A percentile compares a stretch with the other conserved stretches of the same genome.
These are phyloP conservation scores for Chelonoidis abingdonii DNA, from an alignment of 2,113 vertebrate genomes.

Conservation along the genomic window DNA sequence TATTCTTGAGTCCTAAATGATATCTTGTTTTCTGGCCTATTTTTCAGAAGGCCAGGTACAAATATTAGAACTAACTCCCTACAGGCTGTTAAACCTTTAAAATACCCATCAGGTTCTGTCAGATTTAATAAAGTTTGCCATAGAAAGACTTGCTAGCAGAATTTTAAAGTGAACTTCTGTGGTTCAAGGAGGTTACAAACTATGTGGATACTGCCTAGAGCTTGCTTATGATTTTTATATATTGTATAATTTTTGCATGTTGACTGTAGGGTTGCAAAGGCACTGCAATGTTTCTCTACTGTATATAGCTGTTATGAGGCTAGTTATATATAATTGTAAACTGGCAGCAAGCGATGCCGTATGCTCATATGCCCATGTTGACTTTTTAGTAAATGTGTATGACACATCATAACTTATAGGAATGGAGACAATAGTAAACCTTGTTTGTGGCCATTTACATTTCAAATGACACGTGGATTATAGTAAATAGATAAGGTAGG, in stretches of 20 bases:
- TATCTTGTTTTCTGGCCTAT: background rate
- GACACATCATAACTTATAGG: background rate
- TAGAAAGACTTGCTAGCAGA: background rate
- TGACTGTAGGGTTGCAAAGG: background rate
- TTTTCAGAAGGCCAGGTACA: background rate
- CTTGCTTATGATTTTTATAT: background rate
- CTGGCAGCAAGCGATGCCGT: background rate
- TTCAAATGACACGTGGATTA: background rate
- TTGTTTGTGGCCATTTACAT: background rate
- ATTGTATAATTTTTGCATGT: background rate
- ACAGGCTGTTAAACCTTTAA: background rate
- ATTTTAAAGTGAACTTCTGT: background rate
- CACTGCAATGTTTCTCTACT: background rate
- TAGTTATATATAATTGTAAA: background rate
- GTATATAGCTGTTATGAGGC: background rate
- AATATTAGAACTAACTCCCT: background rate
- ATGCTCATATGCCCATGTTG: background rate
- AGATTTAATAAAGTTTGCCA: background rate
- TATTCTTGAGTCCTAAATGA: background rate
- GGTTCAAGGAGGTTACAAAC: background rate
- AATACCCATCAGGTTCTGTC: background rate
- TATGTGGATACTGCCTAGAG: background rate
- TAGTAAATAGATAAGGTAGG: accelerated
- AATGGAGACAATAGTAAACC: background rate
- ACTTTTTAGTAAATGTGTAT: background rate